Percentiles rank a stretch among this genome's conserved stretches.
Evolutionary conservation across 30 jellyfish, hydroid and myxozoan genomes (phyloP).

Genomic region (Aurelia coerulea): DNA sequence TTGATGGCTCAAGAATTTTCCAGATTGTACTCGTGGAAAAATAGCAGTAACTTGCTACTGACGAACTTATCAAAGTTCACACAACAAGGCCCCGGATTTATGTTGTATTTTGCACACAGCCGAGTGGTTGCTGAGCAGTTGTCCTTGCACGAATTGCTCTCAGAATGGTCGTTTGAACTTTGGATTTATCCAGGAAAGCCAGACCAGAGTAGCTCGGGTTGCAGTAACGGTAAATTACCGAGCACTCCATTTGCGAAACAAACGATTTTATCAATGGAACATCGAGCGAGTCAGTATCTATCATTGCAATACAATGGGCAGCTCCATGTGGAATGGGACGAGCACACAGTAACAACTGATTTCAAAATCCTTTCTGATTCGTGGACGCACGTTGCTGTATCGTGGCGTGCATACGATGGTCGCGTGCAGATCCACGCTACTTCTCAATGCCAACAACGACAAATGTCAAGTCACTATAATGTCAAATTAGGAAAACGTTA

Average conservation of each 20-base stretch:
- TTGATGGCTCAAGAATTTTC: conserved; percentile 20
- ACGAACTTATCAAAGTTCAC: conserved; percentile 30
- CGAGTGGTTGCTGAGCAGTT: conserved; percentile 22
- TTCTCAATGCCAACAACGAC: conserved; percentile 16
- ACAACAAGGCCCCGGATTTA: conserved; percentile 67
- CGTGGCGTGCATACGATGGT: conserved; percentile 76
- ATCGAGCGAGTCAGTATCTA: conserved; percentile 17
- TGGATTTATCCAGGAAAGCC: conserved; percentile 59
- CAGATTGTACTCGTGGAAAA: conserved; percentile 31
- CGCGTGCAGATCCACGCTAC: conserved; percentile 33
- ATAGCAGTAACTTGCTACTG: conserved; percentile 9
- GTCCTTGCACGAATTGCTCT: conserved; percentile 3
- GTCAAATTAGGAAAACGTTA: conserved; percentile 26
- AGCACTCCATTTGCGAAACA: conserved; percentile 1
- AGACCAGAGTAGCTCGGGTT: neutral
- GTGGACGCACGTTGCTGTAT: conserved; percentile 58
- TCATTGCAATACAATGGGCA: conserved; percentile 37
- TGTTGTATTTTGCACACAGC: conserved; percentile 52
- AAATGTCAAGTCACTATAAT: conserved; percentile 8
- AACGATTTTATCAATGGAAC: conserved; percentile 56
- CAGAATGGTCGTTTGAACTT: conserved; percentile 67
- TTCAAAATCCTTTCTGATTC: conserved; percentile 5
- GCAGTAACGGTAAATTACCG: conserved; percentile 7
- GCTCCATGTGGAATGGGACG: conserved; percentile 56
- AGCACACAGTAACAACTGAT: neutral